phyloP scores from a whole-genome alignment of 2,888 invertebrate genomes.

The Xanthorhoe spadicearia region DNA sequence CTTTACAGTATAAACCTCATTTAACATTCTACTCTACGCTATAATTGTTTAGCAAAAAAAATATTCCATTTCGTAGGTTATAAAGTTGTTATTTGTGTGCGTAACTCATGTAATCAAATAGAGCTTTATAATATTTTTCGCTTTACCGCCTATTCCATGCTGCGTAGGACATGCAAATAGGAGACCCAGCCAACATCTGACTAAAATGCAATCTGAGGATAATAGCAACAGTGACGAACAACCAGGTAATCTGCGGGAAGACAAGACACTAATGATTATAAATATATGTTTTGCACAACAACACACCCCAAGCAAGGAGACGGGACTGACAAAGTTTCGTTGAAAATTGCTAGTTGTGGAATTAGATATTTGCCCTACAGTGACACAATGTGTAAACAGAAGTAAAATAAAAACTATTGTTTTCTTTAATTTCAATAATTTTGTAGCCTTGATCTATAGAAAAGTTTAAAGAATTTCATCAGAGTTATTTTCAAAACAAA shows the following conservation, averaged over 20 bases:
- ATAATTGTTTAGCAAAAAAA: background rate
- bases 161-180: slow-evolving; percentile 73
- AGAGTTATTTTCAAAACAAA: no score
- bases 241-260: slow-evolving; percentile 51
- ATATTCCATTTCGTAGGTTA: slow-evolving; percentile 1
- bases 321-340: no score
- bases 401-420: no score
- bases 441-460: no score
- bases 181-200: slow-evolving; percentile 80
- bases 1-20: background rate
- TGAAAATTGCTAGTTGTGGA: no score
- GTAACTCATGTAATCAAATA: slow-evolving; percentile 30
- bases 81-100: slow-evolving; percentile 18
- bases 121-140: slow-evolving; percentile 48
- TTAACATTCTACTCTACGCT: background rate
- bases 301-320: background rate
- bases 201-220: slow-evolving; percentile 87
- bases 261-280: background rate
- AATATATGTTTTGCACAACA: background rate
- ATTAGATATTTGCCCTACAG: no score
- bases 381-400: no score
- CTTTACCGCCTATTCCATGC: slow-evolving; percentile 70
- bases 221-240: slow-evolving; percentile 88
- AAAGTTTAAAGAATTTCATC: no score
- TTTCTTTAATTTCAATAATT: no score